A percentile compares a stretch with the other conserved stretches of the same genome.
Evolutionary conservation across 2,888 invertebrate genomes (phyloP).

Genomic region (Dastarcus helophoroides): DNA sequence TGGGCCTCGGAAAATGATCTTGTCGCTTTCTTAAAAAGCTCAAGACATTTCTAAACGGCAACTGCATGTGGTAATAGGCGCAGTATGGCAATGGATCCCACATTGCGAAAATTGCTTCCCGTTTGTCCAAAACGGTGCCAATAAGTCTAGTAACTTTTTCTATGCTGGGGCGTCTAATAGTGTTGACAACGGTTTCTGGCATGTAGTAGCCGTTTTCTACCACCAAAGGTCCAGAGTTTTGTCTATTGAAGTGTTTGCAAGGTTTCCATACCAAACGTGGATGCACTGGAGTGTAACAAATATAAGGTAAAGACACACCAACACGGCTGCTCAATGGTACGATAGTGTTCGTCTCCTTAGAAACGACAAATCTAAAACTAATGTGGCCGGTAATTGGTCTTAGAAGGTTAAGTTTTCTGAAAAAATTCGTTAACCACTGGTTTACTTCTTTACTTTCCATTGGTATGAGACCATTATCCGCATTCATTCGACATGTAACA

Average conservation of each 20-base stretch:
- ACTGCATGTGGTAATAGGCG: conserved; percentile 71
- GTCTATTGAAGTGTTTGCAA: conserved; percentile 48
- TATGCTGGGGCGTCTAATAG: conserved; percentile 38
- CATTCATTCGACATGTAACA: conserved; percentile 64
- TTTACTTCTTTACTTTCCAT: conserved; percentile 56
- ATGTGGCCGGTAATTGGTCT: conserved; percentile 66
- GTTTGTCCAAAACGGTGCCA: conserved; percentile 61
- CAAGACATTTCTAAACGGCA: conserved; percentile 51
- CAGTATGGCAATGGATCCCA: conserved; percentile 83
- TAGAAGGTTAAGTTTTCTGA: conserved; percentile 50
- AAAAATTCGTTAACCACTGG: conserved; percentile 61
- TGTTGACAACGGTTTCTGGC: conserved; percentile 44
- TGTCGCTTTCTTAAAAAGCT: conserved; percentile 43
- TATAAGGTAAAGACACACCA: conserved; percentile 69
- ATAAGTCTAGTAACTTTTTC: conserved; percentile 48
- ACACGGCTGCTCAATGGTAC: conserved; percentile 59
- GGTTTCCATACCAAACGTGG: conserved; percentile 52
- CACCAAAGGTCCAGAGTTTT: conserved; percentile 43
- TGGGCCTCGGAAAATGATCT: conserved; percentile 31
- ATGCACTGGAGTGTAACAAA: conserved; percentile 62
- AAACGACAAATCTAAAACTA: conserved; percentile 62
- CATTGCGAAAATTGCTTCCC: conserved; percentile 68
- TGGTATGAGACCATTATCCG: conserved; percentile 56
- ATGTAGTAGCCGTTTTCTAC: conserved; percentile 44
- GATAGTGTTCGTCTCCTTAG: conserved; percentile 44